Percentiles rank a stretch among this genome's conserved stretches.
Conservation (phyloP, 2,797 vertebrate genomes). For the Coilia nasus region DNA sequence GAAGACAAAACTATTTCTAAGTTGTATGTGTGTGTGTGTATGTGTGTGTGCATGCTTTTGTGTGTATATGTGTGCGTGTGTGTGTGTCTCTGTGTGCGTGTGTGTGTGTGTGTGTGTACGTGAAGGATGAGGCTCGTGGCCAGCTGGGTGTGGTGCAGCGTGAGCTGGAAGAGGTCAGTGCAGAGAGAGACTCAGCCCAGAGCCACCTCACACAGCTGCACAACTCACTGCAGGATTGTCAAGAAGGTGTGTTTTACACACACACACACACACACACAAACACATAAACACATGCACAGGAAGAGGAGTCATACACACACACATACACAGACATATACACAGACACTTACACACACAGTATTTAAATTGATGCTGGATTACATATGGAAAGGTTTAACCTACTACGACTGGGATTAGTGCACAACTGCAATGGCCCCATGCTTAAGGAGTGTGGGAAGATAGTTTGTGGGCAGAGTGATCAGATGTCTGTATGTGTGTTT, state of each 20-base stretch:
- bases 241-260: slow-evolving; percentile 76
- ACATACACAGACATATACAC: too few species aligned
- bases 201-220: slow-evolving; percentile 79
- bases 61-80: background rate
- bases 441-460: too few species aligned
- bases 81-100: slow-evolving; percentile 3
- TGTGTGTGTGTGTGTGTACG: slow-evolving; percentile 37
- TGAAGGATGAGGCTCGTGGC: slow-evolving; percentile 82
- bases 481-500: too few species aligned
- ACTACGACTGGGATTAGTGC: slow-evolving; percentile 61
- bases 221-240: slow-evolving; percentile 77
- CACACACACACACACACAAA: background rate
- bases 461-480: too few species aligned
- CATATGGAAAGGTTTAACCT: slow-evolving; percentile 59
- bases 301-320: too few species aligned
- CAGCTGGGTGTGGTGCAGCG: slow-evolving; percentile 73
- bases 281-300: background rate
- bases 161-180: slow-evolving; percentile 79
- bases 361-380: slow-evolving; percentile 57
- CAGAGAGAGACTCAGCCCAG: slow-evolving; percentile 71
- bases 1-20: background rate
- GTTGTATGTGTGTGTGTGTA: too few species aligned
- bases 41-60: background rate
- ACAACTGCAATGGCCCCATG: slow-evolving; percentile 54
- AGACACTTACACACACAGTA: slow-evolving; percentile 33